phyloP scores from a whole-genome alignment of 2,888 invertebrate genomes.

The Scelioninae gen. 1 region DNA sequence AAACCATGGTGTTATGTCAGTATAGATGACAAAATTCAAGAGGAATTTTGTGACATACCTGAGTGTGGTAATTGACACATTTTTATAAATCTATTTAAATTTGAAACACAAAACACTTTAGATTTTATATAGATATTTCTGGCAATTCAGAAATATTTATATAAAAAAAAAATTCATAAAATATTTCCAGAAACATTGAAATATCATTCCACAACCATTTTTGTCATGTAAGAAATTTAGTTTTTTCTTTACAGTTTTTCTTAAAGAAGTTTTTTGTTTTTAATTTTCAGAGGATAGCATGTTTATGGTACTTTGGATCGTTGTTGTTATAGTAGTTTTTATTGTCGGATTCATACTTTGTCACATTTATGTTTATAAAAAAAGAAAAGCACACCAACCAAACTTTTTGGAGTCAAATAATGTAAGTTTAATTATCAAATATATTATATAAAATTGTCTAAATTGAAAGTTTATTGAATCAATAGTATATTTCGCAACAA shows the following conservation, averaged over 20 bases:
- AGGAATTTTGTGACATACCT: slow-evolving; percentile 93
- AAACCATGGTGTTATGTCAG: slow-evolving; percentile 96
- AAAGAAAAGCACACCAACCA: no score
- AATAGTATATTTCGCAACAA: no score
- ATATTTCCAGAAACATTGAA: no score
- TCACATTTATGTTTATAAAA: no score
- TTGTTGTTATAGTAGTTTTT: slow-evolving; percentile 79
- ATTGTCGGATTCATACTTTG: background rate
- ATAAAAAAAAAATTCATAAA: no score
- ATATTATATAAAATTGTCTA: no score
- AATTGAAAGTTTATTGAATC: no score
- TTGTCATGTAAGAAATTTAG: no score
- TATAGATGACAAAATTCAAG: slow-evolving; percentile 88
- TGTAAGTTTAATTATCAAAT: no score
- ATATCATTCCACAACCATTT: no score
- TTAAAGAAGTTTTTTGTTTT: background rate
- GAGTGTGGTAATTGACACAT: slow-evolving; percentile 88
- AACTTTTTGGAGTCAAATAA: no score
- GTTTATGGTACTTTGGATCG: slow-evolving; percentile 77
- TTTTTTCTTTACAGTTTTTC: background rate
- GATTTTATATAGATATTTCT: background rate
- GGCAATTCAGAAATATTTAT: no score
- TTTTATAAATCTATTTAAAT: background rate
- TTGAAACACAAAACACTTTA: background rate
- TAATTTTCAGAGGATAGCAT: slow-evolving; percentile 89